These are phyloP conservation scores for Elaphurus davidianus DNA, from an alignment of 2,113 vertebrate genomes.

Conservation along the genomic window DNA sequence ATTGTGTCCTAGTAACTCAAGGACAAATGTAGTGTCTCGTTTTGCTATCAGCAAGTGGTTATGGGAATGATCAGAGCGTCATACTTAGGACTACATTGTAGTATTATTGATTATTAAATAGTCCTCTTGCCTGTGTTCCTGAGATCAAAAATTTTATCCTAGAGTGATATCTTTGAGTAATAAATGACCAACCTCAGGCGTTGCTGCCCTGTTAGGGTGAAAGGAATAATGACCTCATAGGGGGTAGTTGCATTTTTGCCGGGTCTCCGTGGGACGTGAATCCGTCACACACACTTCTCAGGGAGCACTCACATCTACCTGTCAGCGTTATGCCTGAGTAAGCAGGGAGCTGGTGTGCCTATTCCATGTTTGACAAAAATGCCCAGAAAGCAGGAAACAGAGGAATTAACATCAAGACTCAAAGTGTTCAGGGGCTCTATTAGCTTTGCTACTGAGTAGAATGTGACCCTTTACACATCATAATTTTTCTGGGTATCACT, in stretches of 20 bases:
- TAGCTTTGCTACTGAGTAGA: background rate
- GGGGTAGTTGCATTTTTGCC: background rate
- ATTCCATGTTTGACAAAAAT: background rate
- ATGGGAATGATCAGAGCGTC: background rate
- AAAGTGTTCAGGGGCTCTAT: fast-evolving
- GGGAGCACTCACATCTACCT: background rate
- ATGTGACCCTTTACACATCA: background rate
- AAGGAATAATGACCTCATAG: background rate
- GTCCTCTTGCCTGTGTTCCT: background rate
- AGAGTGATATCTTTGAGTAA: background rate
- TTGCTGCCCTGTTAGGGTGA: background rate
- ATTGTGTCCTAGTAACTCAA: background rate
- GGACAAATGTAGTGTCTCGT: background rate
- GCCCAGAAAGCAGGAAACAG: background rate
- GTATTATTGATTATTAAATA: background rate
- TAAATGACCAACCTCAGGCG: background rate
- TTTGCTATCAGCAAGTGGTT: background rate
- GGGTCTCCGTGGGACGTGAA: background rate
- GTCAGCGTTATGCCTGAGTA: background rate
- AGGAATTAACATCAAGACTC: background rate
- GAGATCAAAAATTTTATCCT: background rate
- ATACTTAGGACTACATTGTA: background rate
- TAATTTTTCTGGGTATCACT: background rate
- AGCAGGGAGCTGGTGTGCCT: background rate
- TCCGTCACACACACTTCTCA: background rate